Base-by-base conservation (phyloP, 2,888 invertebrate genomes). In the Dilophus febrilis region DNA sequence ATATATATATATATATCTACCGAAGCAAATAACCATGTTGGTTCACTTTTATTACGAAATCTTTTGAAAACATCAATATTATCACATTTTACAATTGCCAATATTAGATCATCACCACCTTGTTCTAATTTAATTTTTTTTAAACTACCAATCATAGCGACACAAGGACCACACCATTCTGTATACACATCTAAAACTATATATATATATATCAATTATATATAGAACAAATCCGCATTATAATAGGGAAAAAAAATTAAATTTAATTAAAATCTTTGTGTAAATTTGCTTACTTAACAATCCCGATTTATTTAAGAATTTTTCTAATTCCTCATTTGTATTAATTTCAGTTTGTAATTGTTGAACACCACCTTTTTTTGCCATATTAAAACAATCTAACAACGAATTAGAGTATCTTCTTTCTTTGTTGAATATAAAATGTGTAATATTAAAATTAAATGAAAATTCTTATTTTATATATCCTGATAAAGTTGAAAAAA, bases 151-250 rank as follows among this genome's bases (percentile, higher is more conserved):
- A 80, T 67, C 82, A 91, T 85, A 19, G 85, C 86, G 42, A 73
- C 60, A 55, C 90, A 90, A 0, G 90, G 88, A 0, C 91, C 91
- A 54, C 86, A 83, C 91, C 91, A 92, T 45, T 83, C 84, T 7
- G 88, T 80, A 59, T 83, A 91, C 12, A 91, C 73, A 57, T 92
- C 91, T 42, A 87, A 68, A 43, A 92, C 83, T 79, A 10, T 37
- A 44, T 30, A 26, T 2, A 39, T 37, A 38, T 16, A 41, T 42
- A 28, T 16, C 31, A 17, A 42, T 40, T 38, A 34, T 18, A 33
- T 7, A 29, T 38, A 26, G 1, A 37, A 16, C 13, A 30, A 34
- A 38, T 38, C 4, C 8, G 22, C 22, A 6, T 6, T n/a, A n/a
- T n/a, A 33, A 4, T 19, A 18, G 37, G 29, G 18, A 17, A 11